phyloP scores from a whole-genome alignment of 2,888 invertebrate species.

The Macrophya annulata region DNA sequence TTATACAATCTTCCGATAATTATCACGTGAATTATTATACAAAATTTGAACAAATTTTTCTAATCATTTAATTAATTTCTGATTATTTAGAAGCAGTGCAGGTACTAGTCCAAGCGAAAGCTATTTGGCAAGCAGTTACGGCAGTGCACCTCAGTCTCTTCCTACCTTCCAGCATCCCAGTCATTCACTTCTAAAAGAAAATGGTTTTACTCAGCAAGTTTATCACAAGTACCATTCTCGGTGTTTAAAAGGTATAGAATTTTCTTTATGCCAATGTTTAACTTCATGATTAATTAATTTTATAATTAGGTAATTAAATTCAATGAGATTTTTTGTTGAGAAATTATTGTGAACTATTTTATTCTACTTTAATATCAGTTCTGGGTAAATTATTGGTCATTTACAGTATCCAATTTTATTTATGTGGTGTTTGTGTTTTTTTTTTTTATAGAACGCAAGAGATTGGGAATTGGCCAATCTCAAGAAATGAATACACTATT shows the following conservation, averaged over 20 bases:
- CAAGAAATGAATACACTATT: slow-evolving; percentile 99
- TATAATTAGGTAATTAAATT: not conserved
- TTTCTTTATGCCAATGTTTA: not conserved
- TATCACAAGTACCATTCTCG: slow-evolving; percentile 98
- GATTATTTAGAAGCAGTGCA: slow-evolving; percentile 84
- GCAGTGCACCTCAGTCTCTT: slow-evolving; percentile 91
- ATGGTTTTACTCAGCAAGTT: slow-evolving; percentile 98
- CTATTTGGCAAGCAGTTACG: slow-evolving; percentile 87
- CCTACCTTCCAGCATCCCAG: slow-evolving; percentile 98
- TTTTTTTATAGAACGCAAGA: slow-evolving; percentile 90
- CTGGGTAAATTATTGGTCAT: not conserved
- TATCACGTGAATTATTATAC: slow-evolving; percentile 45
- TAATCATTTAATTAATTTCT: slow-evolving; percentile 58
- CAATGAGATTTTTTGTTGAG: not conserved
- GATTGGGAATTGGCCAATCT: slow-evolving; percentile 95
- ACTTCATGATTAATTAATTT: not conserved
- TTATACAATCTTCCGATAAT: slow-evolving; percentile 20
- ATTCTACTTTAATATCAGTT: not conserved
- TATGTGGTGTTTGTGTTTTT: slow-evolving; percentile 8
- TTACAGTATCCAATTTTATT: slow-evolving; percentile 35
- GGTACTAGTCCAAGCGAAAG: slow-evolving; percentile 88
- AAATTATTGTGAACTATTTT: not conserved
- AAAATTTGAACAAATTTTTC: not conserved
- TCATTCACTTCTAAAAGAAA: slow-evolving; percentile 95
- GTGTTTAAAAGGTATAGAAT: slow-evolving; percentile 90